Evolutionary conservation across 2,888 invertebrate species (phyloP).

Genomic region (Aphidius colemani): DNA sequence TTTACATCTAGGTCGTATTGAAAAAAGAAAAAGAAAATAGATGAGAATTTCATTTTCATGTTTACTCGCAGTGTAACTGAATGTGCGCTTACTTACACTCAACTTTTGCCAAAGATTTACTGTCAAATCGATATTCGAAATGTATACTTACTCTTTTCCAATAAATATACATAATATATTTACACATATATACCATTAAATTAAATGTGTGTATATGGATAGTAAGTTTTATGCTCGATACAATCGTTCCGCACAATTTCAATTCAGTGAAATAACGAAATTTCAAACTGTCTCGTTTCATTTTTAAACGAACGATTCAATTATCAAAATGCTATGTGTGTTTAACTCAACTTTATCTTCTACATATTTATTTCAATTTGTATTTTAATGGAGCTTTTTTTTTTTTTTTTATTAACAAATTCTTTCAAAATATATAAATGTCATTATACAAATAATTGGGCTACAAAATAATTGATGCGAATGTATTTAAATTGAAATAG

Average conservation of each 20-base stretch:
- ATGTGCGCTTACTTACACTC: background rate
- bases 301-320: conserved; percentile 1
- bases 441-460: too few species aligned
- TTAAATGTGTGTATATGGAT: background rate
- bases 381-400: too few species aligned
- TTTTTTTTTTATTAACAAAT: too few species aligned
- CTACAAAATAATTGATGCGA: too few species aligned
- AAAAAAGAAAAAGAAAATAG: too few species aligned
- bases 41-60: too few species aligned
- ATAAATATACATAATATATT: conserved; percentile 1
- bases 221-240: background rate
- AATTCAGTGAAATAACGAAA: background rate
- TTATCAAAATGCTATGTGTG: conserved; percentile 11
- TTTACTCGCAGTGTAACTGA: too few species aligned
- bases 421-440: too few species aligned
- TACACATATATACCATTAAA: background rate
- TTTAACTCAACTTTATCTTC: too few species aligned
- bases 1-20: too few species aligned
- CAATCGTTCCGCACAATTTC: background rate
- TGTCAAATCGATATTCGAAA: conserved; percentile 19
- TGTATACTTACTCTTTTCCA: background rate
- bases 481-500: too few species aligned
- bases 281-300: background rate
- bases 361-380: too few species aligned
- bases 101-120: conserved; percentile 22